Evolutionary conservation across 1,140 invertebrate genomes (phyloP), one percentile per base, ranked within the genome.

Genomic region (Protaetia brevitarsis): DNA sequence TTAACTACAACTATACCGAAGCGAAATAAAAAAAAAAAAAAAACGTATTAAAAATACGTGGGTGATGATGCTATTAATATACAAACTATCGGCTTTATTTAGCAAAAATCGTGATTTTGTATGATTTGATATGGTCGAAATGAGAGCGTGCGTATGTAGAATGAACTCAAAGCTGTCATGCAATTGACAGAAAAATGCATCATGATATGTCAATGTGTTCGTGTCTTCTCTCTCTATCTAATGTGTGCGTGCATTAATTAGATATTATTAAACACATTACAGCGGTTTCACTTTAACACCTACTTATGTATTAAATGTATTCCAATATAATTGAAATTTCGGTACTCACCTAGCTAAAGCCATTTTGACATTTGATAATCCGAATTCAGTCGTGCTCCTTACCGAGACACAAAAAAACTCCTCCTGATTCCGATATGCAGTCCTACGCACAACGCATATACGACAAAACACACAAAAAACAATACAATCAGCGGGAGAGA

Each of bases 291-390:
- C 57, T 29, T 21, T 30, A 59, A 30, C 27, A 27, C 27, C n/a
- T n/a, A 30, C 30, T 59, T 4, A n/a, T 34, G 10, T 16, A 28
- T 27, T 10, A 23, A 59, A 59, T 11, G 23, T n/a, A 27, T 51
- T 21, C 26, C n/a, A 7, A 30, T 3, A 59, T 21, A 19, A 16
- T 34, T 29, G 30, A 19, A 45, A 19, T 28, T 41, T 37, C 29
- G 34, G 63, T 10, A 36, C 68, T 70, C 58, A 72, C 71, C 71
- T 70, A 28, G 71, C 71, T 69, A 72, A 60, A 61, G 71, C 71
- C 71, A 72, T 72, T 59, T 66, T 68, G 63, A 70, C 71, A 72
- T 72, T 62, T 60, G 67, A 68, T 69, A 72, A 72, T 70, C 71
- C 71, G 58, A 70, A 70, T 23, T 51, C 21, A 51, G 10, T 23